phyloP scores from a whole-genome alignment of 2,797 vertebrate genomes.

The Melanotaenia maccullochi region DNA sequence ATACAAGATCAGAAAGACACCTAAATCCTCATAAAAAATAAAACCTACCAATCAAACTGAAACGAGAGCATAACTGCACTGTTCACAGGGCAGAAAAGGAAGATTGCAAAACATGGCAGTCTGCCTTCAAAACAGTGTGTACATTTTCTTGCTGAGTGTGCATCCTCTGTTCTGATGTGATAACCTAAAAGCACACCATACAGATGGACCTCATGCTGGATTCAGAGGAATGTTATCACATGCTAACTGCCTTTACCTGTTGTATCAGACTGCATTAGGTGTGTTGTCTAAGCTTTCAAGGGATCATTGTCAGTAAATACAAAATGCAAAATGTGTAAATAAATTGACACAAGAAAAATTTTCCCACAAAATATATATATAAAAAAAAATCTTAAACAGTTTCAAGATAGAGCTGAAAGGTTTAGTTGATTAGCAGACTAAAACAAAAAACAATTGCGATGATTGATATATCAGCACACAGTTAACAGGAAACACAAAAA shows the following conservation, averaged over 20 bases:
- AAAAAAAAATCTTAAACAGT: not conserved
- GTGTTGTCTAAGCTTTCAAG: conserved; percentile 12
- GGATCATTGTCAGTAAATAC: not conserved
- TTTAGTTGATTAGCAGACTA: not conserved
- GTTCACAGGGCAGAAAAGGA: not conserved
- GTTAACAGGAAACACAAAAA: too few relatives aligned
- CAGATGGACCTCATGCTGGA: conserved; percentile 49
- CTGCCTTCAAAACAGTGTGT: conserved; percentile 13
- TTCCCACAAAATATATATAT: not conserved
- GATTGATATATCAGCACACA: too few relatives aligned
- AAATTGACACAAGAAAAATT: not conserved
- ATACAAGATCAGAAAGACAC: not conserved
- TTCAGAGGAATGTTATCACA: conserved; percentile 31
- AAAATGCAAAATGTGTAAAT: not conserved
- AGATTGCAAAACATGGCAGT: conserved; percentile 4
- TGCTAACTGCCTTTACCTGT: conserved; percentile 30
- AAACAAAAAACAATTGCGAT: not conserved
- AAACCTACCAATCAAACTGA: not conserved
- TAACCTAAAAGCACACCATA: conserved; percentile 38
- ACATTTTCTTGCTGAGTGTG: conserved; percentile 40
- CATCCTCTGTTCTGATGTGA: conserved; percentile 40
- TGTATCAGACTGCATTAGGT: conserved; percentile 16
- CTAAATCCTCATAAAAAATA: not conserved
- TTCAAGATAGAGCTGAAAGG: not conserved
- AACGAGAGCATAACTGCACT: not conserved